phyloP scores from a whole-genome alignment of 1,140 invertebrate genomes.

The Arctopsyche grandis region DNA sequence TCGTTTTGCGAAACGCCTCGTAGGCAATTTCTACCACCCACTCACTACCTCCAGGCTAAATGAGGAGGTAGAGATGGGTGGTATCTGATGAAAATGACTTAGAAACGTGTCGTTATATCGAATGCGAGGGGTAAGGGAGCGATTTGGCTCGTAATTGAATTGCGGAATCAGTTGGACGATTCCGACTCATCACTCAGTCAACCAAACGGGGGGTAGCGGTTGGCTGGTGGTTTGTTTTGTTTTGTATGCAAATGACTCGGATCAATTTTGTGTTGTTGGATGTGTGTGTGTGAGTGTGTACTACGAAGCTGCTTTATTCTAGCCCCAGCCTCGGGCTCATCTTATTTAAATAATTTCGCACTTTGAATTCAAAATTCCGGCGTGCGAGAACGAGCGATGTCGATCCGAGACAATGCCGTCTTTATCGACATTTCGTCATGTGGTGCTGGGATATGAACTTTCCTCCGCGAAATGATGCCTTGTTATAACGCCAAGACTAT shows the following conservation, averaged over 20 bases:
- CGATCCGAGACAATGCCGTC: slow-evolving; percentile 23
- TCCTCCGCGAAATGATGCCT: not conserved
- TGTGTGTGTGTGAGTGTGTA: not conserved
- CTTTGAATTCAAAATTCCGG: slow-evolving; percentile 33
- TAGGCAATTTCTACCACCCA: no score
- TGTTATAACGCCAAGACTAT: not conserved
- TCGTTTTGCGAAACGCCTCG: not conserved
- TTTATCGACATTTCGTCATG: slow-evolving; percentile 31
- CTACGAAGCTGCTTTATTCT: not conserved
- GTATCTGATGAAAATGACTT: no score
- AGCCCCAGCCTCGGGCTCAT: not conserved
- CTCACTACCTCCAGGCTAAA: no score
- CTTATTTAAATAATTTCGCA: slow-evolving; percentile 35
- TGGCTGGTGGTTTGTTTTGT: slow-evolving; percentile 28
- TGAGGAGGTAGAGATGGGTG: no score
- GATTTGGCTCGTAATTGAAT: slow-evolving; percentile 21
- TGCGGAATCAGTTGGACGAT: slow-evolving; percentile 8
- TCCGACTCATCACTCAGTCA: slow-evolving; percentile 8
- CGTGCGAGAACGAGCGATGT: not conserved
- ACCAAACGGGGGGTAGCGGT: not conserved
- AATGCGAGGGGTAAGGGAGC: not conserved
- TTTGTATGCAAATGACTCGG: slow-evolving; percentile 26
- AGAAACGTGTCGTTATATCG: no score
- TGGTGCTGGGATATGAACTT: not conserved
- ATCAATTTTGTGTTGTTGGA: slow-evolving; percentile 17